phyloP scores from a whole-genome alignment of 2,888 invertebrate species.

The Entomobrya multifasciata region DNA sequence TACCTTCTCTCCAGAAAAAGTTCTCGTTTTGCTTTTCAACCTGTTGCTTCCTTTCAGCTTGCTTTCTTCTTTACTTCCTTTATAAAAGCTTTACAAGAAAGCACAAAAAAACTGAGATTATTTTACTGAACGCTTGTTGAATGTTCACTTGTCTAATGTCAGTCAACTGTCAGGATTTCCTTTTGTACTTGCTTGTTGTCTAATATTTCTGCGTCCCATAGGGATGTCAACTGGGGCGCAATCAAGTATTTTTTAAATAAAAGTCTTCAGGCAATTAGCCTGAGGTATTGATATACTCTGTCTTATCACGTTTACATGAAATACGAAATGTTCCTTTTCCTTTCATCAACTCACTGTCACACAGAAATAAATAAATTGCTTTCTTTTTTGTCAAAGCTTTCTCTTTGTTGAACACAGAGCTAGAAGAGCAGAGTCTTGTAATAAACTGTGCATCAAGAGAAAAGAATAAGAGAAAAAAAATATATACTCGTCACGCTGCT shows the following conservation, averaged over 20 bases:
- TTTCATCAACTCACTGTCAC: background rate
- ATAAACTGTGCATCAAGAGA: background rate
- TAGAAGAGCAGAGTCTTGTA: background rate
- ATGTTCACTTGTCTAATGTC: background rate
- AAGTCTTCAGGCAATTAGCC: slow-evolving; percentile 14
- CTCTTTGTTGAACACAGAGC: background rate
- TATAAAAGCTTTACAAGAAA: background rate
- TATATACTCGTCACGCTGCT: slow-evolving; percentile 17
- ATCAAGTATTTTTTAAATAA: background rate
- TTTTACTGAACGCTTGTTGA: background rate
- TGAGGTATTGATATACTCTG: background rate
- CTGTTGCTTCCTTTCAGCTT: slow-evolving; percentile 31
- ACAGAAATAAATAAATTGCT: background rate
- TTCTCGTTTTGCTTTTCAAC: background rate
- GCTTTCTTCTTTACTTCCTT: background rate
- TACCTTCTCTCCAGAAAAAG: background rate
- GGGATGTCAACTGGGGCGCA: background rate
- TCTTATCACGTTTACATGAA: background rate
- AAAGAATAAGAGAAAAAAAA: background rate
- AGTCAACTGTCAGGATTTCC: background rate
- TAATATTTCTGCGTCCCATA: background rate
- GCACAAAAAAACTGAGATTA: slow-evolving; percentile 9
- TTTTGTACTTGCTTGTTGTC: slow-evolving; percentile 12
- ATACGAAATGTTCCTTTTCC: background rate
- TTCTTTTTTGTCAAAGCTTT: background rate